phyloP scores from a whole-genome alignment of 2,888 invertebrate species.

The Tipula helvola region DNA sequence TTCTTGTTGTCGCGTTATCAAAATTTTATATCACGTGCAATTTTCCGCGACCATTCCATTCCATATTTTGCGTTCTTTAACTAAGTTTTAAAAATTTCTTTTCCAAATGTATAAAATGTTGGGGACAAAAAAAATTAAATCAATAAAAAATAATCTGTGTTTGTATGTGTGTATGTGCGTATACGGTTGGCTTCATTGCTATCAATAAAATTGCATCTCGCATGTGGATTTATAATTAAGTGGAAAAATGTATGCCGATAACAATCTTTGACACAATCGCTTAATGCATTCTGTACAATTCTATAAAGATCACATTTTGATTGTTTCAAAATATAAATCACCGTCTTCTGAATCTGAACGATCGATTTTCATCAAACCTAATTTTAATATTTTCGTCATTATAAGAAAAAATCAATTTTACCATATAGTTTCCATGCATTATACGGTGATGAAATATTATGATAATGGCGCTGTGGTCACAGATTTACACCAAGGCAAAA shows the following conservation, averaged over 20 bases:
- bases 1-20: not conserved
- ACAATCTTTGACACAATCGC: not conserved
- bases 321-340: not conserved
- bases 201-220: not conserved
- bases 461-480: not conserved
- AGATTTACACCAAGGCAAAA: not conserved
- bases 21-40: not conserved
- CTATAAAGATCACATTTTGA: not conserved
- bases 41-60: not conserved
- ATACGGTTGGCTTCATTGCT: not conserved
- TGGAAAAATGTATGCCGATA: not conserved
- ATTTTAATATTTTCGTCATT: not conserved
- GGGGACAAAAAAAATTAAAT: not conserved
- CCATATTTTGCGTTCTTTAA: not conserved
- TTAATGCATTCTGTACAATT: not conserved
- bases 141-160: not conserved
- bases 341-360: not conserved
- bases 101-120: not conserved
- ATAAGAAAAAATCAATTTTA: too few species aligned
- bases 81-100: not conserved
- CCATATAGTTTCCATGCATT: not conserved
- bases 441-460: not conserved
- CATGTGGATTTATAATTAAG: not conserved
- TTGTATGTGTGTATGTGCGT: not conserved
- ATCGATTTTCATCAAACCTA: not conserved